Conservation (phyloP, 2,888 invertebrate species). For the Loripinus fragilis region DNA sequence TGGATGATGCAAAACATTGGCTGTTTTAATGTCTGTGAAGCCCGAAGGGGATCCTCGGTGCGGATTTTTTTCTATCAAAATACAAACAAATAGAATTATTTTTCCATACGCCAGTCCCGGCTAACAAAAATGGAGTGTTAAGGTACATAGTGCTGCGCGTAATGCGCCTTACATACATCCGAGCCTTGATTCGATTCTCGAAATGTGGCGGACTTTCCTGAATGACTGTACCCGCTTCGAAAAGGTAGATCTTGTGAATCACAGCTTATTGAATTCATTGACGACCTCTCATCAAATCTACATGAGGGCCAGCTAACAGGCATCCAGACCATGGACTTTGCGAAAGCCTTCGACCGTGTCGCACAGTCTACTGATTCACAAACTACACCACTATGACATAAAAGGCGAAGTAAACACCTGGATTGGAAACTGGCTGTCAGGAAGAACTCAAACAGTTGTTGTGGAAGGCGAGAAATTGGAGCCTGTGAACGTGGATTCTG, state of each 20-base stretch:
- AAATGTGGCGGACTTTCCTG: background rate
- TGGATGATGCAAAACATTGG: too few species aligned
- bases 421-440: background rate
- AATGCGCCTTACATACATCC: too few species aligned
- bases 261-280: conserved; percentile 7
- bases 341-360: background rate
- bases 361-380: background rate
- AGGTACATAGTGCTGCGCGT: too few species aligned
- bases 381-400: background rate
- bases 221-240: too few species aligned
- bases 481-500: background rate
- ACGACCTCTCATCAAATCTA: background rate
- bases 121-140: too few species aligned
- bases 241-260: background rate
- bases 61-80: too few species aligned
- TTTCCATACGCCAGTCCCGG: too few species aligned
- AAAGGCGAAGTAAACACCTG: background rate
- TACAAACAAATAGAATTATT: background rate
- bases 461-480: background rate
- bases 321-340: background rate
- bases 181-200: too few species aligned
- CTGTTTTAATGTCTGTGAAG: too few species aligned
- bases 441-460: background rate
- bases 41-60: too few species aligned
- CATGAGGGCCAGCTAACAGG: background rate